A percentile compares a stretch with the other conserved stretches of the same genome.
These are phyloP conservation scores for Charadrius vociferus DNA, from an alignment of 2,113 vertebrate species.

Conservation along the genomic window DNA sequence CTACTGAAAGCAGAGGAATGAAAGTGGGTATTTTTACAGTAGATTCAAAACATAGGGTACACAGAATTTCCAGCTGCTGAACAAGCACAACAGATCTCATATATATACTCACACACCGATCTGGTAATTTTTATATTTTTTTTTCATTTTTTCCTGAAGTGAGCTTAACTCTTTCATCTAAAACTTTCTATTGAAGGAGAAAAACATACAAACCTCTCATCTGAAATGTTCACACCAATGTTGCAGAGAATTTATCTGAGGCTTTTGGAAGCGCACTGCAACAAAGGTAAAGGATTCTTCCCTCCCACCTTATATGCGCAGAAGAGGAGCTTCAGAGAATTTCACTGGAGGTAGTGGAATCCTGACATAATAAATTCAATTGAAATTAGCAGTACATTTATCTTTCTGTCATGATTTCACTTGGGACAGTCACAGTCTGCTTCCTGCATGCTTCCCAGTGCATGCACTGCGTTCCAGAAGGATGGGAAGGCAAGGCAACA, in stretches of 20 bases:
- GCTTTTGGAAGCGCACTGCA: not conserved
- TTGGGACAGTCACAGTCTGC: not conserved
- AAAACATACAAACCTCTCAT: not conserved
- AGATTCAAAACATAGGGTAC: not conserved
- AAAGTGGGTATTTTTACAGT: not conserved
- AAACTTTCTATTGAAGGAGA: not conserved
- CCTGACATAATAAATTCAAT: not conserved
- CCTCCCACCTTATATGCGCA: not conserved
- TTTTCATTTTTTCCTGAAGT: not conserved
- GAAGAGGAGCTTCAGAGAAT: not conserved
- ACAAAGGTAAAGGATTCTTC: not conserved
- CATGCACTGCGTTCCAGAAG: not conserved
- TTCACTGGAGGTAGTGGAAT: not conserved
- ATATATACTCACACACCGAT: not conserved
- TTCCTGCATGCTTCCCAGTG: not conserved
- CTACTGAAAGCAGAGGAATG: not conserved
- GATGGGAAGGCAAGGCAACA: not conserved
- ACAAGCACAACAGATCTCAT: not conserved
- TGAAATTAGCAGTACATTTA: not conserved
- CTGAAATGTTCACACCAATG: too few relatives aligned
- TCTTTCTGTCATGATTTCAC: not conserved
- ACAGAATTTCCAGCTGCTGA: not conserved
- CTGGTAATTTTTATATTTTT: not conserved
- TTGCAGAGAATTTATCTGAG: not conserved
- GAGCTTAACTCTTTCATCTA: not conserved